These are phyloP conservation scores for Drosophila bunnanda DNA, from an alignment of 2,888 invertebrate species.

Conservation along the genomic window DNA sequence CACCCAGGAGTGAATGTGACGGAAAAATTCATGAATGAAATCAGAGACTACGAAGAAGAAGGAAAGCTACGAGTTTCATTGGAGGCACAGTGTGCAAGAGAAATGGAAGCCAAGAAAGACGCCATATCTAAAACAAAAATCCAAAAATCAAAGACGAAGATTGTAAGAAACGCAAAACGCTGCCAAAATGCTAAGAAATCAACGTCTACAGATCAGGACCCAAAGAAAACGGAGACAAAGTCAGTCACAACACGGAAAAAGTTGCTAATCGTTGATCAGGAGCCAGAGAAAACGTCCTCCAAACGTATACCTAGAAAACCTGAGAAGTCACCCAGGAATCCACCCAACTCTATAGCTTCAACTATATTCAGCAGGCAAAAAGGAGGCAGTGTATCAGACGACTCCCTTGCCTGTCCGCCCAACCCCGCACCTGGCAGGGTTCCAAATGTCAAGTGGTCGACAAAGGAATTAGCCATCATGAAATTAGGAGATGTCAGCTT, in stretches of 20 bases:
- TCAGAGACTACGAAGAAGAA: conserved; percentile 72
- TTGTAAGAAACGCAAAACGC: background rate
- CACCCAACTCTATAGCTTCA: background rate
- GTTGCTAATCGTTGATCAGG: background rate
- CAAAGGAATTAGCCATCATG: background rate
- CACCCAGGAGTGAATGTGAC: conserved; percentile 57
- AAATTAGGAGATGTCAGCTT: background rate
- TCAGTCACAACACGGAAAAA: background rate
- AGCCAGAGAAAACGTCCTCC: background rate
- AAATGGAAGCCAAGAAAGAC: background rate
- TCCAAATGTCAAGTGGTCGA: background rate
- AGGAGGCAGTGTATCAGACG: background rate
- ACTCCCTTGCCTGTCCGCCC: background rate
- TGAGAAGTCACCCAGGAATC: background rate
- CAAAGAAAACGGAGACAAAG: background rate
- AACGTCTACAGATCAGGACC: background rate
- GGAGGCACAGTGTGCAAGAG: conserved; percentile 38
- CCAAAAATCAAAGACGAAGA: background rate
- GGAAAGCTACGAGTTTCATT: conserved; percentile 29
- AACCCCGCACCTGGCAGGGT: background rate
- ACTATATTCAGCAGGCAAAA: background rate
- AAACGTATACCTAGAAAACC: background rate
- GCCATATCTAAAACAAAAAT: background rate
- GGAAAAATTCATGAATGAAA: conserved; percentile 4
- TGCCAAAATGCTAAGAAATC: background rate